Evolutionary conservation across 2,888 invertebrate species (phyloP).

Genomic region (Belgica antarctica): DNA sequence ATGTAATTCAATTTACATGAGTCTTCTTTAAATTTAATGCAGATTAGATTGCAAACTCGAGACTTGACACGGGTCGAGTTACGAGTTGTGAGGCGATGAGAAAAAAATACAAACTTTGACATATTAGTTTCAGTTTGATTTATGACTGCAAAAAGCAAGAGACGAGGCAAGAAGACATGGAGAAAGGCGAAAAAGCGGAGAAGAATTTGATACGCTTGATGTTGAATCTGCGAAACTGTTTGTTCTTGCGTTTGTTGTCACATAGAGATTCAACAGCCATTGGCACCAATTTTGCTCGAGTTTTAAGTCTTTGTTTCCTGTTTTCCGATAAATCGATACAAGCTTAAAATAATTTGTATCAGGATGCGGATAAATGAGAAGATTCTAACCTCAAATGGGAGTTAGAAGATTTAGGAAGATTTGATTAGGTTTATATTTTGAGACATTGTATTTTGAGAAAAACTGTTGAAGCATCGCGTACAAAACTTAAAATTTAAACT

Average conservation of each 20-base stretch:
- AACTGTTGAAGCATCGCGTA: no score
- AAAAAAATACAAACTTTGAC: slow-evolving; percentile 40
- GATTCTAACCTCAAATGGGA: no score
- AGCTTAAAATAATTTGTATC: background rate
- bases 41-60: slow-evolving; percentile 12
- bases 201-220: slow-evolving; percentile 37
- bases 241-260: background rate
- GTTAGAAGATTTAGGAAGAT: no score
- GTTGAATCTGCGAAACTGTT: slow-evolving; percentile 10
- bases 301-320: slow-evolving; percentile 1
- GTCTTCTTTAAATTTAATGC: background rate
- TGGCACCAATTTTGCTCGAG: background rate
- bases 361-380: no score
- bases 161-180: background rate
- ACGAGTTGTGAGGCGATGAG: background rate
- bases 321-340: slow-evolving; percentile 13
- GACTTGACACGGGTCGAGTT: slow-evolving; percentile 9
- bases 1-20: slow-evolving; percentile 7
- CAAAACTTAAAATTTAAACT: no score
- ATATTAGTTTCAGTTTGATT: slow-evolving; percentile 41
- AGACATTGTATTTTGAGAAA: no score
- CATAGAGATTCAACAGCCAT: slow-evolving; percentile 8
- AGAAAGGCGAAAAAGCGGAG: slow-evolving; percentile 11
- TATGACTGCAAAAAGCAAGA: slow-evolving; percentile 8
- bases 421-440: no score